These are phyloP conservation scores for Helostoma temminkii DNA, from an alignment of 2,797 vertebrate species.

Conservation along the genomic window DNA sequence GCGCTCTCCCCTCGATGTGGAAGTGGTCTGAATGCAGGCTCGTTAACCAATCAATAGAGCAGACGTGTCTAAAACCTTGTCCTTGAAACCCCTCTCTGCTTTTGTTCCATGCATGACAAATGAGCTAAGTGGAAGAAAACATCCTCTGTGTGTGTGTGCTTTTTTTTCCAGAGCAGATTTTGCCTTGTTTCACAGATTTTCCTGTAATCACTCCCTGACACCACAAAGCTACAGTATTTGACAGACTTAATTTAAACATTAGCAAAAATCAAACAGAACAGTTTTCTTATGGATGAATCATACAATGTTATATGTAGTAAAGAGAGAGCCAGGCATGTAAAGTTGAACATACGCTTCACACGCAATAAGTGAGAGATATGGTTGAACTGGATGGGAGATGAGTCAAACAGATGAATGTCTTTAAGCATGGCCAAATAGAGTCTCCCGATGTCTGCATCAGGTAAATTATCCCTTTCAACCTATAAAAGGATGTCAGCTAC, in stretches of 20 bases:
- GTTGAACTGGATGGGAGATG: slow-evolving; percentile 55
- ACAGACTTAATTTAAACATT: slow-evolving; percentile 68
- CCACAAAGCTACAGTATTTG: slow-evolving; percentile 61
- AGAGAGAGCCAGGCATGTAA: slow-evolving; percentile 37
- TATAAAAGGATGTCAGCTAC: slow-evolving; percentile 55
- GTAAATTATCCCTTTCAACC: slow-evolving; percentile 68
- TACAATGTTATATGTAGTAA: slow-evolving; percentile 50
- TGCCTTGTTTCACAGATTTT: slow-evolving; percentile 47
- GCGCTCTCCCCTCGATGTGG: slow-evolving; percentile 72
- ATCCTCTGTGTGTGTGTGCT: slow-evolving; percentile 4
- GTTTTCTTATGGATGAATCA: slow-evolving; percentile 52
- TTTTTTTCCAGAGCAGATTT: slow-evolving; percentile 1
- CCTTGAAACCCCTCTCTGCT: slow-evolving; percentile 78
- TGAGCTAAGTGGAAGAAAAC: slow-evolving; percentile 72
- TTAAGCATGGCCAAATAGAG: slow-evolving; percentile 58
- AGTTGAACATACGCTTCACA: slow-evolving; percentile 69
- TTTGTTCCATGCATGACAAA: slow-evolving; percentile 81
- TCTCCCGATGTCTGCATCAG: slow-evolving; percentile 57
- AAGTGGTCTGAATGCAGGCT: slow-evolving; percentile 80
- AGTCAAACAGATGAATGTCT: slow-evolving; percentile 69
- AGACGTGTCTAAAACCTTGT: slow-evolving; percentile 79
- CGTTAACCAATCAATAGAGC: slow-evolving; percentile 85
- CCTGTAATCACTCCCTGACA: slow-evolving; percentile 59
- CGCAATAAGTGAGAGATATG: slow-evolving; percentile 59
- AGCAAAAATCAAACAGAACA: slow-evolving; percentile 42